phyloP scores from a whole-genome alignment of 2,797 vertebrate genomes.

The Oceanodroma leucorhoa region DNA sequence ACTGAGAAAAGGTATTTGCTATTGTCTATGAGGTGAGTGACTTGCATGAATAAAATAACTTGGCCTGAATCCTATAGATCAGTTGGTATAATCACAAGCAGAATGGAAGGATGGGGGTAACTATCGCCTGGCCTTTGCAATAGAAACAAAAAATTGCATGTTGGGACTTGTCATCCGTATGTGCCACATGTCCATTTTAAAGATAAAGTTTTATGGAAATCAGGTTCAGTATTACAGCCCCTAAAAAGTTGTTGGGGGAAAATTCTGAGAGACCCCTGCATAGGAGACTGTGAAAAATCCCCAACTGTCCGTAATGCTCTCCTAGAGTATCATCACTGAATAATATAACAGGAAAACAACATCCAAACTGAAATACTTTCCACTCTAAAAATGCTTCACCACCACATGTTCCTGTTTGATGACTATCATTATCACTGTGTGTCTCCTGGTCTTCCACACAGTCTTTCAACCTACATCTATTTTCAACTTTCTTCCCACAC shows the following conservation, averaged over 20 bases:
- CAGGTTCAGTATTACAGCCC: not conserved
- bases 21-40: not conserved
- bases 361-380: not conserved
- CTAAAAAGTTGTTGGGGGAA: not conserved
- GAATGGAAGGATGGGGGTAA: not conserved
- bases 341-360: not conserved
- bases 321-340: not conserved
- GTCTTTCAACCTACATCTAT: conserved; percentile 8
- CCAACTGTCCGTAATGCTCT: not conserved
- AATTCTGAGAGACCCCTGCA: not conserved
- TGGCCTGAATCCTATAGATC: not conserved
- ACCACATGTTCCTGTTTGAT: not conserved
- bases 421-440: conserved; percentile 4
- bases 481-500: conserved; percentile 44
- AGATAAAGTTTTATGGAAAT: not conserved
- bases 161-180: not conserved
- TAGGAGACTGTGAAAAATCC: not conserved
- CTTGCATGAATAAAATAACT: not conserved
- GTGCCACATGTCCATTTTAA: not conserved
- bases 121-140: not conserved
- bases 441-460: conserved; percentile 17
- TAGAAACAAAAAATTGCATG: not conserved
- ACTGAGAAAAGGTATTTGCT: not conserved
- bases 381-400: not conserved
- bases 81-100: not conserved